phyloP scores from a whole-genome alignment of 2,888 invertebrate species.

The Dasypolia templi region DNA sequence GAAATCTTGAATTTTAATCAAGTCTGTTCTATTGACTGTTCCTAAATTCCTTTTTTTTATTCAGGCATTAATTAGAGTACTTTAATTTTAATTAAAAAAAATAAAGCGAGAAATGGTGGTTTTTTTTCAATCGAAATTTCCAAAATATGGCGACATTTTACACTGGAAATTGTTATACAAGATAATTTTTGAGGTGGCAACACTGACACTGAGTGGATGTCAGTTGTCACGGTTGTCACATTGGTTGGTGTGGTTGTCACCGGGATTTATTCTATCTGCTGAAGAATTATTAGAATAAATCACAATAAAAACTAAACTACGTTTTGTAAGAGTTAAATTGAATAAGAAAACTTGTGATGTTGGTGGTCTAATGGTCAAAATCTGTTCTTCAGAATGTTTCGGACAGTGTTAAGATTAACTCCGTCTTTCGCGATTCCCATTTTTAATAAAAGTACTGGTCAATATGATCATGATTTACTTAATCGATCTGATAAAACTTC shows the following conservation, averaged over 20 bases:
- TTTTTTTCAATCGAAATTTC: no score
- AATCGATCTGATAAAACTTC: slow-evolving; percentile 37
- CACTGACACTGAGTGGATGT: no score
- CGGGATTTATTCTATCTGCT: background rate
- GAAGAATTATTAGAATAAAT: background rate
- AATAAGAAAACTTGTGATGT: slow-evolving; percentile 22
- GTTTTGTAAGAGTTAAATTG: background rate
- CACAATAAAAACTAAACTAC: background rate
- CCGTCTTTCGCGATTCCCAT: slow-evolving; percentile 78
- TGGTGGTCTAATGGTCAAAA: slow-evolving; percentile 17
- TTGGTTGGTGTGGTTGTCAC: slow-evolving; percentile 6
- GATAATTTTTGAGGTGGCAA: no score
- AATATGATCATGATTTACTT: slow-evolving; percentile 74
- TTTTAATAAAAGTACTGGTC: slow-evolving; percentile 65
- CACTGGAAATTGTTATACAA: no score
- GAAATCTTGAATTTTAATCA: no score
- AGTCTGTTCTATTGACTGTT: no score
- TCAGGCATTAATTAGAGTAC: no score
- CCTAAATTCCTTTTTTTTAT: no score
- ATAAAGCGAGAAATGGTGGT: no score
- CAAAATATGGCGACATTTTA: no score
- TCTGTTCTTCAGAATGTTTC: slow-evolving; percentile 70
- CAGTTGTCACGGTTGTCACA: no score
- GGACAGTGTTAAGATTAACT: slow-evolving; percentile 76
- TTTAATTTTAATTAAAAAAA: no score